Base-by-base conservation (phyloP, 2,797 vertebrate genomes). In the Coreius guichenoti region DNA sequence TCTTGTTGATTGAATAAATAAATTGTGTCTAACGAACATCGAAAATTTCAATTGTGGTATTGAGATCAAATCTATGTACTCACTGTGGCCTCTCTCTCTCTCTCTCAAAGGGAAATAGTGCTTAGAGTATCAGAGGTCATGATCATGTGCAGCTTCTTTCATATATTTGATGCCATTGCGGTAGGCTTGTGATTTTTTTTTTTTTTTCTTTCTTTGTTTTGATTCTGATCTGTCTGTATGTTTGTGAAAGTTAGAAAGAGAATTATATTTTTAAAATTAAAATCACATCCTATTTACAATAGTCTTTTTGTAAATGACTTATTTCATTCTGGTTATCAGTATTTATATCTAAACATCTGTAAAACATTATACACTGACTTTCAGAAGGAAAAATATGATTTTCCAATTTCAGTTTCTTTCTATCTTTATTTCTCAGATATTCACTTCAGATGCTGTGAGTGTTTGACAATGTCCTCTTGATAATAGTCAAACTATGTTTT, bases 81-180 rank as follows among this genome's bases (percentile, higher is more conserved):
- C 1, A 54, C 51, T 54, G 51, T 54, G 7, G 6, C 17, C 23
- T 11, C 45, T 39, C 33, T 69, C 67, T 70, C 36, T 70, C 36
- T 70, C 11, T 70, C 68, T 70, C 8, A 17, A 85, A 98, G 97
- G 86, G 95, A 96, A 5, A 96, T 97, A 9, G 56, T 95, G 29
- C 84, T 86, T 8, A 94, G 96, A 68, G 96, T 97, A 86, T 92
- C 94, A 0, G 87, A 94, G 85, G 88, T 96, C 76, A 94, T 96
- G 88, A 91, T 94, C 0, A 31, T 97, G 68, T 97, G 96, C 0
- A 2, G 93, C 5, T 72, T 93, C 73, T 94, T 95, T 87, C 96
- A 98, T 69, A 11, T 97, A 4, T 93, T 95, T 13, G 97, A 97
- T 85, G 94, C 95, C 8, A 1, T 83, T 68, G 92, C 92, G 33